Conservation (phyloP, 2,797 vertebrate species). For the Eulemur rubriventer region DNA sequence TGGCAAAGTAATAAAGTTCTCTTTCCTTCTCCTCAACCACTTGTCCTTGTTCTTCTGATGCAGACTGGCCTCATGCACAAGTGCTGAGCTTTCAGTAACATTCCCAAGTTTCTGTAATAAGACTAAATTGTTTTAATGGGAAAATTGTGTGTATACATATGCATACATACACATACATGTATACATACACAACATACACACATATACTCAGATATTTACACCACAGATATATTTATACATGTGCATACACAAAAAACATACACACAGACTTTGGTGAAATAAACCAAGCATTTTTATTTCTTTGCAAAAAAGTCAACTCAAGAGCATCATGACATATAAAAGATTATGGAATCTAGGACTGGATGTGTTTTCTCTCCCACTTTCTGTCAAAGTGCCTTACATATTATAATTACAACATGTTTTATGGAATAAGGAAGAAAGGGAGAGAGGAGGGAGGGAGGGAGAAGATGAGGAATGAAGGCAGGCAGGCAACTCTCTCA, state of each 20-base stretch:
- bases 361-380: neutral
- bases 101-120: neutral
- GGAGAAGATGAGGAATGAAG: neutral
- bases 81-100: too few species aligned
- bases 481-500: neutral
- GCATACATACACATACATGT: neutral
- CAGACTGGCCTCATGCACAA: too few species aligned
- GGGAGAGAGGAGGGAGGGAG: neutral
- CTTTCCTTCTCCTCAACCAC: too few species aligned
- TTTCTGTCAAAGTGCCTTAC: neutral
- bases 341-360: neutral
- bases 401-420: neutral
- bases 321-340: neutral
- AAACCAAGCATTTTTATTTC: neutral
- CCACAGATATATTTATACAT: neutral
- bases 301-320: neutral
- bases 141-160: neutral
- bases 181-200: neutral
- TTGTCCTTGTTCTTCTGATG: too few species aligned
- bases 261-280: neutral
- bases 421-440: neutral
- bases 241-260: neutral
- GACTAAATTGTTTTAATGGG: neutral
- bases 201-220: neutral
- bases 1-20: too few species aligned